Evolutionary conservation across 2,113 vertebrate species (phyloP).

Genomic region (Labeo rohita): DNA sequence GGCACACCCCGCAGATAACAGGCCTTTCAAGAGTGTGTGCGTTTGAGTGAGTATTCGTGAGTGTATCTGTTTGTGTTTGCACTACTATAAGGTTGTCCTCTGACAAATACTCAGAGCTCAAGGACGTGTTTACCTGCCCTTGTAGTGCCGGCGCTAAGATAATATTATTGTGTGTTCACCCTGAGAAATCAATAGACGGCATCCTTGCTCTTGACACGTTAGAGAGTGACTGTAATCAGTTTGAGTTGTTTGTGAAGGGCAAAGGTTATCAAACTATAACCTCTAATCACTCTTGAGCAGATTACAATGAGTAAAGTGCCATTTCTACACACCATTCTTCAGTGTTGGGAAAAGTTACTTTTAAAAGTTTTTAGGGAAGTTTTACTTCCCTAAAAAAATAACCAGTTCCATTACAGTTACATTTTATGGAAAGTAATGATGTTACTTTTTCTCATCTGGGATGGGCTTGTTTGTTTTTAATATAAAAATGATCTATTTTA

Average conservation of each 20-base stretch:
- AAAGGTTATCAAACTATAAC: constrained; percentile 26
- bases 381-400: too few species aligned
- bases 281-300: not conserved
- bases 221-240: constrained; percentile 11
- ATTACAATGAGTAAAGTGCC: not conserved
- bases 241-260: not conserved
- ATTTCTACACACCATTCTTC: not conserved
- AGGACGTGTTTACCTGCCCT: constrained; percentile 54
- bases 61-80: constrained; percentile 39
- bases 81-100: constrained; percentile 27
- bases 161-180: constrained; percentile 42
- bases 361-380: too few species aligned
- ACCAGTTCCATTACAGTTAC: too few species aligned
- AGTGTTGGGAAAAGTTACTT: too few species aligned
- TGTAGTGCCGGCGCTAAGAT: constrained; percentile 7
- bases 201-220: constrained; percentile 39
- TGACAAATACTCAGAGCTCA: constrained; percentile 47
- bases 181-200: constrained; percentile 36
- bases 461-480: too few species aligned
- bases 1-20: constrained; percentile 20
- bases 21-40: not conserved
- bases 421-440: too few species aligned
- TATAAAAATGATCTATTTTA: too few species aligned
- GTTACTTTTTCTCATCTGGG: too few species aligned
- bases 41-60: constrained; percentile 3